Percentiles rank a stretch among this genome's conserved stretches.
Evolutionary conservation across 2,888 invertebrate genomes (phyloP).

Genomic region (Polymixis flavicincta): DNA sequence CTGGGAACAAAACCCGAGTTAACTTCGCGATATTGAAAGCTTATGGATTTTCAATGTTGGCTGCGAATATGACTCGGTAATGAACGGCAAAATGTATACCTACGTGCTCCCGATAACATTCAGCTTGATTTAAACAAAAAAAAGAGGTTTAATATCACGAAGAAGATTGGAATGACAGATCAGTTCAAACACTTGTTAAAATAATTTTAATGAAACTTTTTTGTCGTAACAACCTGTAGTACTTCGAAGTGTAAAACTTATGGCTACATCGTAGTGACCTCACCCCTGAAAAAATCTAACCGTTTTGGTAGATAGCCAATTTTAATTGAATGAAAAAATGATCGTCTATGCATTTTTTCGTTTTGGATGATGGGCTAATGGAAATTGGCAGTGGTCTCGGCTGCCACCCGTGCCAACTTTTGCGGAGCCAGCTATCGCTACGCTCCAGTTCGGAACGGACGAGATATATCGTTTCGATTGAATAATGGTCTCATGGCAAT

Average conservation of each 20-base stretch:
- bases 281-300: constrained; percentile 73
- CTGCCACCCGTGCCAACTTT: constrained; percentile 88
- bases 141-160: not conserved
- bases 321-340: constrained; percentile 91
- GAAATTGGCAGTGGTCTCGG: constrained; percentile 90
- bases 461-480: constrained; percentile 89
- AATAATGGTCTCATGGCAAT: constrained; percentile 88
- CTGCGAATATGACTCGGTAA: constrained; percentile 81
- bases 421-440: constrained; percentile 89
- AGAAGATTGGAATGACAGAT: not conserved
- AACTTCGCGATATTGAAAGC: constrained; percentile 89
- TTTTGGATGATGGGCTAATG: constrained; percentile 90
- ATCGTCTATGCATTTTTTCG: constrained; percentile 90
- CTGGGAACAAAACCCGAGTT: constrained; percentile 89
- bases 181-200: not conserved
- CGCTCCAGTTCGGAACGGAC: constrained; percentile 85
- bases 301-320: constrained; percentile 88
- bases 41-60: constrained; percentile 89
- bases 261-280: constrained; percentile 35
- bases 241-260: constrained; percentile 14
- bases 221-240: constrained; percentile 17
- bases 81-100: constrained; percentile 74
- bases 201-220: not conserved
- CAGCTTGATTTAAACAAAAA: constrained; percentile 20
- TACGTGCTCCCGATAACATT: constrained; percentile 57